These are phyloP conservation scores for Sceloporus tristichus DNA, from an alignment of 2,113 vertebrate species.

Conservation along the genomic window DNA sequence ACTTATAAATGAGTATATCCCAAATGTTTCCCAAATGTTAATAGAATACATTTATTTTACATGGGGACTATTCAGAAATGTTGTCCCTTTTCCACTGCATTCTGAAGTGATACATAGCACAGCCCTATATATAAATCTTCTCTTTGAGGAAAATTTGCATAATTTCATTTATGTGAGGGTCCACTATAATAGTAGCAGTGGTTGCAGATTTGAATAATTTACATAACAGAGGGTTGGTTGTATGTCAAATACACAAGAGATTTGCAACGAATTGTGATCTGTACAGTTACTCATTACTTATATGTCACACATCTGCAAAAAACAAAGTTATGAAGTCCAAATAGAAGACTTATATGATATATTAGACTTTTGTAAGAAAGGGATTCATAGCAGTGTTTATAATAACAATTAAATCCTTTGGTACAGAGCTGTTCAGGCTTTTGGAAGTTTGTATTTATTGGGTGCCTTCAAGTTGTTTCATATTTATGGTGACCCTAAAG, in stretches of 20 bases:
- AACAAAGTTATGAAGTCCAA: background rate
- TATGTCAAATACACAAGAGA: too few species aligned
- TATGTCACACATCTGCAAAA: background rate
- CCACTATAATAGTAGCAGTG: background rate
- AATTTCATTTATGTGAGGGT: background rate
- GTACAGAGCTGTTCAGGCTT: background rate
- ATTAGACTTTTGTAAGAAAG: background rate
- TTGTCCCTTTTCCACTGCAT: background rate
- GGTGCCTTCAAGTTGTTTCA: too few species aligned
- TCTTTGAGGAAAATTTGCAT: background rate
- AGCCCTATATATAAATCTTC: background rate
- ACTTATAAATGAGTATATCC: too few species aligned
- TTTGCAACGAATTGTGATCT: too few species aligned
- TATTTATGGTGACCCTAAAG: too few species aligned
- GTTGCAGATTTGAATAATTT: too few species aligned
- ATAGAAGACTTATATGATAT: too few species aligned
- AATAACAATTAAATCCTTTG: background rate
- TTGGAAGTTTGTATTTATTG: background rate
- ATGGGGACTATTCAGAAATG: background rate
- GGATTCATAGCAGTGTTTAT: background rate
- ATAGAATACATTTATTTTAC: background rate
- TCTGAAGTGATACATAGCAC: background rate
- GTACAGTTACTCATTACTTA: too few species aligned
- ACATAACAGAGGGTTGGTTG: too few species aligned
- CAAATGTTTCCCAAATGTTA: too few species aligned